Evolutionary conservation across 2,113 vertebrate species (phyloP).

Genomic region (Xiphophorus maculatus): DNA sequence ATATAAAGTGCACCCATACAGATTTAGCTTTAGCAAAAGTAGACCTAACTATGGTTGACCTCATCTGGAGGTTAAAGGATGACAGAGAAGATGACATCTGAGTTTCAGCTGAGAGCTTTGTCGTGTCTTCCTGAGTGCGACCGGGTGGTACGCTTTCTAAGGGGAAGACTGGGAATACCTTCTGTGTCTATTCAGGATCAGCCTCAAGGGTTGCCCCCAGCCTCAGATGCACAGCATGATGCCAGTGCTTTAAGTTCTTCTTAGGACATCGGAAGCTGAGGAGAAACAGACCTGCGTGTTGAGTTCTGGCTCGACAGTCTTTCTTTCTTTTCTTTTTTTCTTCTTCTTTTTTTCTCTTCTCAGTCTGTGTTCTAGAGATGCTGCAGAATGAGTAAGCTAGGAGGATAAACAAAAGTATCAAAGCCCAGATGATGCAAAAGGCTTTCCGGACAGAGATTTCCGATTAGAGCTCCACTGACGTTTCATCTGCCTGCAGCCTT

Average conservation of each 20-base stretch:
- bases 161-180: conserved; percentile 26
- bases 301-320: conserved; percentile 25
- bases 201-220: conserved; percentile 59
- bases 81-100: conserved; percentile 1
- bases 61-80: conserved; percentile 1
- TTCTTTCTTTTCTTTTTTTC: too few species aligned
- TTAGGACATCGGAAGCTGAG: conserved; percentile 15
- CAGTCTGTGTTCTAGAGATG: neutral
- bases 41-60: conserved; percentile 24
- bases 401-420: conserved; percentile 3
- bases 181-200: conserved; percentile 33
- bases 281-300: conserved; percentile 16
- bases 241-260: conserved; percentile 14
- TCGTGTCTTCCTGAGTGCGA: conserved; percentile 11
- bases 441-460: conserved; percentile 35
- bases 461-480: conserved; percentile 50
- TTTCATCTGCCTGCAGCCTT: conserved; percentile 32
- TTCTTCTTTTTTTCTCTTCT: too few species aligned
- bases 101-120: conserved; percentile 20
- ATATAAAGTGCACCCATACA: neutral
- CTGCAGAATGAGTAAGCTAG: neutral
- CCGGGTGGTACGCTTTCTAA: conserved; percentile 20
- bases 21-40: neutral
- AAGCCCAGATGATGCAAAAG: conserved; percentile 24
- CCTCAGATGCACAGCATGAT: conserved; percentile 36